Evolutionary conservation across 2,888 invertebrate genomes (phyloP), one percentile per base, ranked within the genome.

Genomic region (Leptopilina syphax): DNA sequence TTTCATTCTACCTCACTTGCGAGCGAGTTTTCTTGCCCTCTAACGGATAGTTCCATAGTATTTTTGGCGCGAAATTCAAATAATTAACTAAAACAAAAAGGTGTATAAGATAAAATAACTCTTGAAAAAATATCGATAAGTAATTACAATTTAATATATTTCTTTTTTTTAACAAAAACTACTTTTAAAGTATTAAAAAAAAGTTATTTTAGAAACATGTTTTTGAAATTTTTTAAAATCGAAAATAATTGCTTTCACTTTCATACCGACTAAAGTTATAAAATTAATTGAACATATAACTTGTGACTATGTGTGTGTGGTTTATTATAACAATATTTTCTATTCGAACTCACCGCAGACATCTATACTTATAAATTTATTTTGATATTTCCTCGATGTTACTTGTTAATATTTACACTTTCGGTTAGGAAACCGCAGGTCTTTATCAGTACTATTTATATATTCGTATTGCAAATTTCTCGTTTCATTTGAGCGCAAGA

Each of bases 321-420:
- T 8, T 70, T 18, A 67, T 67, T 67, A 44, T 44, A 67, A 44
- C 66, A 34, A 34, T 18, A 18, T 34, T 34, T 34, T 34, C 44
- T 67, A 67, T 50, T 12, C 7, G 24, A 63, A 10, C 10, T 10
- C 9, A 12, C 24, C 24, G 63, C 24, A 63, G 60, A 18, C 63
- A 18, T 63, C 8, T 63, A 63, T 44, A 44, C 44, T 44, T 44
- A 44, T 44, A 34, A 34, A 34, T 34, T 34, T 34, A 44, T 44
- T 24, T 63, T 63, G 63, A 63, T 63, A 63, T 63, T 63, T 63
- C 24, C 63, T 24, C 47, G 68, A 47, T 68, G 10, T 50, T 44
- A 44, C 44, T 44, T 44, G 5, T 44, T 68, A 47, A 18, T 70
- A 70, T 70, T 70, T 70, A 70, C 68, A 70, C 68, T 34, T 34